These are phyloP conservation scores for Dermochelys coriacea DNA, from an alignment of 2,797 vertebrate species.

Conservation along the genomic window DNA sequence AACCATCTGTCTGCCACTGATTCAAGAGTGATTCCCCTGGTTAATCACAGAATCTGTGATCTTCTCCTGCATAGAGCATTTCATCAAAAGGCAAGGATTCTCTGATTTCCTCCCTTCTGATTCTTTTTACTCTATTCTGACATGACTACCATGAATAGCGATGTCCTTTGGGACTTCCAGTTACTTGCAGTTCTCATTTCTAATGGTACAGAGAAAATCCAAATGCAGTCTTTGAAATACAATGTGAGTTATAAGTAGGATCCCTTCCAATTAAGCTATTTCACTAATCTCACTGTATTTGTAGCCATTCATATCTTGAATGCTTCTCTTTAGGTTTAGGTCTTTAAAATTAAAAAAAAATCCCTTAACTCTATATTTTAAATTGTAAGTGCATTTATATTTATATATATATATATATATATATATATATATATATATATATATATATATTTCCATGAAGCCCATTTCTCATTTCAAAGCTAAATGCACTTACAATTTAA, in stretches of 20 bases:
- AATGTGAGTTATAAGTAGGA: not conserved
- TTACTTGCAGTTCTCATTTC: constrained; percentile 23
- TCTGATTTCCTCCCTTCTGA: not conserved
- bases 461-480: constrained; percentile 18
- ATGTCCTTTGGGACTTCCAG: constrained; percentile 12
- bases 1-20: not conserved
- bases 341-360: not conserved
- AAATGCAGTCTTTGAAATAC: constrained; percentile 45
- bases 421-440: not conserved
- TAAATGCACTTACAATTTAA: constrained; percentile 33
- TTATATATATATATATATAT: constrained; percentile 16
- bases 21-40: not conserved
- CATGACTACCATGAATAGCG: constrained; percentile 22
- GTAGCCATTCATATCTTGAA: not conserved
- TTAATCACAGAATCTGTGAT: constrained; percentile 36
- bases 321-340: not conserved
- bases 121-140: not conserved
- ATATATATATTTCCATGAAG: not conserved
- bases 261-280: not conserved
- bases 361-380: constrained; percentile 8
- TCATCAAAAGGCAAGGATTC: constrained; percentile 19
- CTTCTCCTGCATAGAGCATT: constrained; percentile 34
- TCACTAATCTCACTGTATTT: constrained; percentile 34
- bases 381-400: constrained; percentile 34
- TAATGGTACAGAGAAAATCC: constrained; percentile 11